Evolutionary conservation across 2,888 invertebrate species (phyloP), one percentile per base, ranked within the genome.

Genomic region (Erebia palarica): DNA sequence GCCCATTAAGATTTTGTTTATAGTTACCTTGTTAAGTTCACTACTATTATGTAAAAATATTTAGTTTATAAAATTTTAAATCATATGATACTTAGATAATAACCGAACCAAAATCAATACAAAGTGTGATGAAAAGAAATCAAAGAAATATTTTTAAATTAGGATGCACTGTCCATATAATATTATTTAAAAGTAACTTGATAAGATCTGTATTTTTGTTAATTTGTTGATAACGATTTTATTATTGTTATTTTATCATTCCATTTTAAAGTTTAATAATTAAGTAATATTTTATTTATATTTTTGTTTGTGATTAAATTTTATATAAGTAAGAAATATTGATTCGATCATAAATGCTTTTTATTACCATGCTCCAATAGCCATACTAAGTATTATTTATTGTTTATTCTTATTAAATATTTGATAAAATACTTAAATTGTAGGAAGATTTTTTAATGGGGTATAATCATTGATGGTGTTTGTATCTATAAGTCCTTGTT

Each of bases 181-280:
- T 70, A 59, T 59, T 67, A 60, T 59, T 57, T 78, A 82, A 86
- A 87, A 85, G 84, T 82, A 86, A 86, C 85, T 84, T 85, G 87
- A 88, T 88, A 86, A 89, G 92, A 91, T 86, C 81, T 86, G 81
- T 83, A 81, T 59, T 84, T 85, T 83, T 85, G 86, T 90, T 90
- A 82, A 78, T 80, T 77, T 81, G 73, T 84, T 87, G 84, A 77
- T 87, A 85, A 86, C 82, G 78, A 78, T 80, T 80, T 79, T 73
- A 74, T 71, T 72, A 73, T 76, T 75, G 79, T 84, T 86, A 84
- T 84, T 77, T 64, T 75, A 76, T 47, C 90, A 91, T 91, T 91
- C 90, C 90, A 87, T 87, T 84, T 82, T 81, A 76, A 73, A 81
- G 65, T 70, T 69, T 67, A 55, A 61, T 64, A 64, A 18, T 27